phyloP scores from a whole-genome alignment of 2,888 invertebrate genomes.

The Ceriagrion tenellum region DNA sequence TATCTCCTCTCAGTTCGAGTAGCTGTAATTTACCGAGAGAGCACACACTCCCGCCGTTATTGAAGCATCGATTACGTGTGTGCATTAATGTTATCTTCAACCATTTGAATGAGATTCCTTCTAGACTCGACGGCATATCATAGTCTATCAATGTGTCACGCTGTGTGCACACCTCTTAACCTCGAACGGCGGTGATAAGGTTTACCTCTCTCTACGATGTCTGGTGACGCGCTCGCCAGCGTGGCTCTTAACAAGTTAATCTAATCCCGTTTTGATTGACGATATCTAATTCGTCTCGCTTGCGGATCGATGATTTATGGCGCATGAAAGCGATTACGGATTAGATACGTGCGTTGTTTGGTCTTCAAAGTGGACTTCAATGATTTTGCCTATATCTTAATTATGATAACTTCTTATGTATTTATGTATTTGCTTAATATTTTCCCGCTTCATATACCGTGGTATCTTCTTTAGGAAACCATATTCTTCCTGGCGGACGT shows the following conservation, averaged over 20 bases:
- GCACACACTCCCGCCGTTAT: background rate
- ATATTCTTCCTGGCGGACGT: too few species aligned
- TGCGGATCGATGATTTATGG: background rate
- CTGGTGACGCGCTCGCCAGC: background rate
- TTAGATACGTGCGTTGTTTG: background rate
- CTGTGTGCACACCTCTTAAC: background rate
- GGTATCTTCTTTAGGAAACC: too few species aligned
- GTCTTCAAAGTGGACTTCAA: too few species aligned
- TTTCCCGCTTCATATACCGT: too few species aligned
- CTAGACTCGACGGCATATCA: background rate
- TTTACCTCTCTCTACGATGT: background rate
- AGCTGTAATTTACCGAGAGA: too few species aligned
- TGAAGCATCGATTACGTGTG: background rate
- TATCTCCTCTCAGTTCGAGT: background rate
- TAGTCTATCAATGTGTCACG: background rate
- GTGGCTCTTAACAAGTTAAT: background rate
- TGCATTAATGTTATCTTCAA: background rate
- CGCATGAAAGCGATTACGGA: background rate
- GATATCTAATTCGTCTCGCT: background rate
- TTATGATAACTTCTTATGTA: too few species aligned
- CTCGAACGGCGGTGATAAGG: background rate
- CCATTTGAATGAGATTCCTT: background rate
- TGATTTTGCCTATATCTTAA: too few species aligned
- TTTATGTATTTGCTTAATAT: too few species aligned
- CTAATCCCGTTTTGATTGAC: background rate